phyloP scores from a whole-genome alignment of 2,888 invertebrate species.

The Microplitis deprimator region DNA sequence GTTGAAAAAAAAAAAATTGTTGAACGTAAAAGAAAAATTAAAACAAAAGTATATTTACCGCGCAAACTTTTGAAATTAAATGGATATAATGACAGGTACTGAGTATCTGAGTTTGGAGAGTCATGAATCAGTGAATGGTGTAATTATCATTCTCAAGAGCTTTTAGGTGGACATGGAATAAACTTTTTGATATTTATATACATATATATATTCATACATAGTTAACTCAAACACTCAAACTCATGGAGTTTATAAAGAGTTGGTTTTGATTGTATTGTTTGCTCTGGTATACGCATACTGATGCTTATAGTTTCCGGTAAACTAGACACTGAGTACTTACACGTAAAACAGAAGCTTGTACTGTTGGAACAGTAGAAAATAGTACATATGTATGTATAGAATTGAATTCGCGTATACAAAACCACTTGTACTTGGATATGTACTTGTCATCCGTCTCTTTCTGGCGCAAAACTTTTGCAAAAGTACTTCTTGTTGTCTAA shows the following conservation, averaged over 20 bases:
- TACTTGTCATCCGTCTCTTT: background rate
- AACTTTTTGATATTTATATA: conserved; percentile 26
- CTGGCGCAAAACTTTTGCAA: background rate
- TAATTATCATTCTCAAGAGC: conserved; percentile 4
- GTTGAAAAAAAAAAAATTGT: conserved; percentile 5
- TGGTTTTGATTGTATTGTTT: conserved; percentile 15
- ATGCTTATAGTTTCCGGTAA: conserved; percentile 24
- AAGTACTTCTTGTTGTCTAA: conserved; percentile 1
- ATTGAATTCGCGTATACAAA: conserved; percentile 3
- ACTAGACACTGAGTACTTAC: conserved; percentile 29
- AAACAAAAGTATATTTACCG: conserved; percentile 1
- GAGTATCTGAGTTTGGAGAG: background rate
- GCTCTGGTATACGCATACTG: conserved; percentile 21
- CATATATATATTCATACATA: background rate
- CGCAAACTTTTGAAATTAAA: background rate
- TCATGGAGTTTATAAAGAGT: conserved; percentile 9
- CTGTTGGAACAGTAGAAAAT: conserved; percentile 7
- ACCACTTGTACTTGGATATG: conserved; percentile 17
- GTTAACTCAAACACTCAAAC: background rate
- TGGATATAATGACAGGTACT: background rate
- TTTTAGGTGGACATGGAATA: background rate
- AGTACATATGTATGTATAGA: background rate
- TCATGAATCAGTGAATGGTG: conserved; percentile 9
- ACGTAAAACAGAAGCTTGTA: conserved; percentile 26
- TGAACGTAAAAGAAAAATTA: background rate